phyloP scores from a whole-genome alignment of 2,113 vertebrate species.

The Dolichallabes microphthalmus region DNA sequence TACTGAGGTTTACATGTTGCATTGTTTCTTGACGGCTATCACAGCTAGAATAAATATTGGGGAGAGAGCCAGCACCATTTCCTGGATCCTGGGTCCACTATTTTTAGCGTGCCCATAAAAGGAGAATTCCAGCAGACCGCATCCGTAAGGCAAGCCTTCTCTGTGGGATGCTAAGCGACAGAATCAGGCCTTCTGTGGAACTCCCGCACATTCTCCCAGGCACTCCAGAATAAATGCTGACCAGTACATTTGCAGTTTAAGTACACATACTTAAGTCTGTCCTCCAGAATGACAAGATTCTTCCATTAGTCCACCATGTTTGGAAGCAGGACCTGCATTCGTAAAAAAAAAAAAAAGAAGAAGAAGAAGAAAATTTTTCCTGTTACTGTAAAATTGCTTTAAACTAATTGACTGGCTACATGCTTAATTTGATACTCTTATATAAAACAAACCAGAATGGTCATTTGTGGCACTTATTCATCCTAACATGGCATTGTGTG shows the following conservation, averaged over 20 bases:
- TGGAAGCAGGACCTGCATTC: slow-evolving; percentile 4
- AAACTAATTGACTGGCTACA: background rate
- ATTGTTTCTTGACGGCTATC: slow-evolving; percentile 59
- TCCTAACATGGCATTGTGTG: slow-evolving; percentile 7
- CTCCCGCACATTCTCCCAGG: slow-evolving; percentile 33
- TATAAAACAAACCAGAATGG: background rate
- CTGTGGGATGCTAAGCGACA: slow-evolving; percentile 49
- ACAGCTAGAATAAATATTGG: slow-evolving; percentile 59
- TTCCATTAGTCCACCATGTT: background rate
- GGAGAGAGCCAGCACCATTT: slow-evolving; percentile 56
- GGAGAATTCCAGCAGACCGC: slow-evolving; percentile 73
- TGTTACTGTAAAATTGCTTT: background rate
- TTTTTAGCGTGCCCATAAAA: slow-evolving; percentile 87
- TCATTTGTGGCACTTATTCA: background rate
- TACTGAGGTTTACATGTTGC: slow-evolving; percentile 53
- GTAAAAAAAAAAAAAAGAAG: background rate
- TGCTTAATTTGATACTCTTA: background rate
- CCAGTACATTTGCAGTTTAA: background rate
- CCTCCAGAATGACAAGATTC: background rate
- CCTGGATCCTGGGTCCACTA: slow-evolving; percentile 65
- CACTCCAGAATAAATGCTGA: slow-evolving; percentile 12
- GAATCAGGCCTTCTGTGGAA: slow-evolving; percentile 23
- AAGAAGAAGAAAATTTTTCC: too few species aligned
- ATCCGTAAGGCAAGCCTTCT: slow-evolving; percentile 61
- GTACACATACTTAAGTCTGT: background rate